phyloP scores from a whole-genome alignment of 2,113 vertebrate genomes.

The Petroica traversi region DNA sequence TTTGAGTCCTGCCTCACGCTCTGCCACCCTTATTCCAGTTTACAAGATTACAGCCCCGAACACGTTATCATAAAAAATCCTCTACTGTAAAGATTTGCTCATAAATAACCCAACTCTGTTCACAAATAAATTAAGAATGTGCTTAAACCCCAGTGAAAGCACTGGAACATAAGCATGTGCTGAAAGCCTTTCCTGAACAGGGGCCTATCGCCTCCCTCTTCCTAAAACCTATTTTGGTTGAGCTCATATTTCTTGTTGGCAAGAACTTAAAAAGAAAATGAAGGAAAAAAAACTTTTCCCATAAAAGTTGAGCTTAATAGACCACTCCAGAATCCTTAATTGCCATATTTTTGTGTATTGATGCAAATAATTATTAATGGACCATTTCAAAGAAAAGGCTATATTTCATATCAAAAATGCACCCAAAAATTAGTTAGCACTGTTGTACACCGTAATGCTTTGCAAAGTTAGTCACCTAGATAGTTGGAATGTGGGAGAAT shows the following conservation, averaged over 20 bases:
- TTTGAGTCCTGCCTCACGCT: not conserved
- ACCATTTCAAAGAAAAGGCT: not conserved
- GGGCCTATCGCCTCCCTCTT: not conserved
- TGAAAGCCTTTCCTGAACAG: constrained; percentile 3
- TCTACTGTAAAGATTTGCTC: constrained; percentile 41
- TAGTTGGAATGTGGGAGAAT: not conserved
- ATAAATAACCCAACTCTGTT: constrained; percentile 41
- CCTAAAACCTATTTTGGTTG: not conserved
- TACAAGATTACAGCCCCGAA: constrained; percentile 10
- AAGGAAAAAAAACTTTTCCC: constrained; percentile 24
- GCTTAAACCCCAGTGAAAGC: constrained; percentile 45
- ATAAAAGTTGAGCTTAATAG: constrained; percentile 36
- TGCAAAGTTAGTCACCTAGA: constrained; percentile 6
- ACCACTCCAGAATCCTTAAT: constrained; percentile 31
- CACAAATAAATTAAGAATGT: constrained; percentile 62
- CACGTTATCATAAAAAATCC: constrained; percentile 23
- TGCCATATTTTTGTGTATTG: constrained; percentile 10
- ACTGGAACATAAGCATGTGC: constrained; percentile 36
- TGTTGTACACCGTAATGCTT: not conserved
- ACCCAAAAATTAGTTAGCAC: not conserved
- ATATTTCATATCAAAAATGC: not conserved
- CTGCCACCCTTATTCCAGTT: constrained; percentile 13
- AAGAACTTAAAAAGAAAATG: constrained; percentile 35
- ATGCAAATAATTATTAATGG: constrained; percentile 34
- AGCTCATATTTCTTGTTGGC: constrained; percentile 53